Conservation (phyloP, 2,797 vertebrate species). For the Lacerta agilis region DNA sequence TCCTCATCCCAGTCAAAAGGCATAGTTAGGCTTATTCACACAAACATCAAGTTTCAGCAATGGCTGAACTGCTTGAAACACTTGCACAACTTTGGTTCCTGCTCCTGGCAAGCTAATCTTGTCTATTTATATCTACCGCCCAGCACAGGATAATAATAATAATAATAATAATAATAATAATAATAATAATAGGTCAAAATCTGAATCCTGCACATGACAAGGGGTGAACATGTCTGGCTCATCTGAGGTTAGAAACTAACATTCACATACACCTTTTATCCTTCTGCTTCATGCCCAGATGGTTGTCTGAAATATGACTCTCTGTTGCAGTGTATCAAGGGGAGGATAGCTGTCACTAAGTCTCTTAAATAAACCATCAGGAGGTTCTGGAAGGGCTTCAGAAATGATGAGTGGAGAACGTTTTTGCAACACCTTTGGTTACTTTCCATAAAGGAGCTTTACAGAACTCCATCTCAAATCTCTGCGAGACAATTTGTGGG, state of each 20-base stretch:
- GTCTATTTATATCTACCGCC: background rate
- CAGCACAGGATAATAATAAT: background rate
- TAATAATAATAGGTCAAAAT: background rate
- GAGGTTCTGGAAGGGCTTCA: background rate
- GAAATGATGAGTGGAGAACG: background rate
- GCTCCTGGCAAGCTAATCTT: background rate
- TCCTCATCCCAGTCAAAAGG: too few species aligned
- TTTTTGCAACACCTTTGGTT: background rate
- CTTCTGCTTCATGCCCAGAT: background rate
- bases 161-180: background rate
- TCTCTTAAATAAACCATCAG: background rate
- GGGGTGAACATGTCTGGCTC: background rate
- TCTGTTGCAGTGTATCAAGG: background rate
- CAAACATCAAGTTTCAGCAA: too few species aligned
- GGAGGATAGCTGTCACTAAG: background rate
- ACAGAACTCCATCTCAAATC: background rate
- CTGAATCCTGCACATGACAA: background rate
- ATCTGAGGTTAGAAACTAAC: background rate
- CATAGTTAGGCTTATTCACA: background rate
- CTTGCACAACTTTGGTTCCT: background rate
- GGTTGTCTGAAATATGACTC: background rate
- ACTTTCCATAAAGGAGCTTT: background rate
- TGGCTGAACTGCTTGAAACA: background rate
- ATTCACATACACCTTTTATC: background rate
- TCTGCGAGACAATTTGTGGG: too few species aligned